Evolutionary conservation across 2,888 invertebrate species (phyloP).

Genomic region (Tetropium fuscum): DNA sequence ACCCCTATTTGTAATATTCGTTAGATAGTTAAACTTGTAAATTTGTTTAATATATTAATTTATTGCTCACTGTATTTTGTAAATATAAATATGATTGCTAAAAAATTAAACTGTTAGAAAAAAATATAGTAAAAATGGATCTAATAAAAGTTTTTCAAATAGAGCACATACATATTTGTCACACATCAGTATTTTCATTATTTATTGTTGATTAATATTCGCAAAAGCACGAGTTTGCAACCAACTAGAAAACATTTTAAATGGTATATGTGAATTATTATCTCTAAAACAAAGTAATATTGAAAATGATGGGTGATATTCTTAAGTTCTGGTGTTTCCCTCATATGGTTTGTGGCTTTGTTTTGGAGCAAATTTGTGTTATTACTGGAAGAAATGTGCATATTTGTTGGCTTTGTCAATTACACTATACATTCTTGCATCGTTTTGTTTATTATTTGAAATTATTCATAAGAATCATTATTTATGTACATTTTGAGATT

Average conservation of each 20-base stretch:
- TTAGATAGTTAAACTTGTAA: slow-evolving; percentile 50
- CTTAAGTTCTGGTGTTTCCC: neutral
- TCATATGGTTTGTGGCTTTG: neutral
- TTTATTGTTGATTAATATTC: slow-evolving; percentile 23
- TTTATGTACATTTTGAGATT: slow-evolving; percentile 54
- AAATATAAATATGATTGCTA: slow-evolving; percentile 55
- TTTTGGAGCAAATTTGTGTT: slow-evolving; percentile 9
- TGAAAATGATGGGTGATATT: neutral
- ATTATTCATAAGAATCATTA: slow-evolving; percentile 34
- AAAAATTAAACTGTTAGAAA: slow-evolving; percentile 46
- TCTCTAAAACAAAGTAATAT: too few relatives aligned
- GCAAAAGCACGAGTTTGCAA: slow-evolving; percentile 4
- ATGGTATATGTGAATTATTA: too few relatives aligned
- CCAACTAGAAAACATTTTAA: neutral
- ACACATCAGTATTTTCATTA: slow-evolving; percentile 61
- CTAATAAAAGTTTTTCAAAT: slow-evolving; percentile 55
- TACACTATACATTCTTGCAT: slow-evolving; percentile 31
- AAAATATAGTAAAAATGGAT: slow-evolving; percentile 50
- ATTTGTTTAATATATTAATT: slow-evolving; percentile 55
- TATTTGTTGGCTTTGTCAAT: slow-evolving; percentile 19
- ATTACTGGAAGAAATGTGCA: slow-evolving; percentile 12
- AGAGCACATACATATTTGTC: slow-evolving; percentile 61
- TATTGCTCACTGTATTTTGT: slow-evolving; percentile 62
- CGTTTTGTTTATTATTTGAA: slow-evolving; percentile 34
- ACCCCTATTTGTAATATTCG: slow-evolving; percentile 42